Conservation (phyloP, 1,140 invertebrate species). For the Bombus turneri region DNA sequence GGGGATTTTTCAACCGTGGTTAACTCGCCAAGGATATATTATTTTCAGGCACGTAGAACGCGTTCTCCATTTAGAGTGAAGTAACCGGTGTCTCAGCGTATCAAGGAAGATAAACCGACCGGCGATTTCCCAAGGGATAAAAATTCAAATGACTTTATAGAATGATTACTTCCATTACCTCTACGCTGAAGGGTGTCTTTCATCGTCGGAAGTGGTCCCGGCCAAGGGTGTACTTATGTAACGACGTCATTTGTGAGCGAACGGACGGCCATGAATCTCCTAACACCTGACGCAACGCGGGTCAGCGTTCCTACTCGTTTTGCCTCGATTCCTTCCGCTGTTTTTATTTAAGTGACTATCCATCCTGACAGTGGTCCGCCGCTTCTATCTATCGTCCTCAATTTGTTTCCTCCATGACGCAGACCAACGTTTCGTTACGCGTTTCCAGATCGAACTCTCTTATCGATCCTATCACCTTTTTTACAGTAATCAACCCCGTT, state of each 20-base stretch:
- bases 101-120: background rate
- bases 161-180: conserved; percentile 56
- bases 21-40: background rate
- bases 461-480: background rate
- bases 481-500: too few relatives aligned
- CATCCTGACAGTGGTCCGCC: conserved; percentile 35
- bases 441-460: background rate
- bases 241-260: conserved; percentile 65
- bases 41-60: too few relatives aligned
- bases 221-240: conserved; percentile 63
- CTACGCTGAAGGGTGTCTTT: conserved; percentile 49
- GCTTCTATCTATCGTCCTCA: conserved; percentile 30
- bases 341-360: conserved; percentile 59
- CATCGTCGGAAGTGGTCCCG: conserved; percentile 29
- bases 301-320: conserved; percentile 54
- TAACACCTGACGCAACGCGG: conserved; percentile 53
- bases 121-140: conserved; percentile 16
- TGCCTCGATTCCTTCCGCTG: conserved; percentile 35
- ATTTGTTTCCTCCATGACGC: conserved; percentile 44
- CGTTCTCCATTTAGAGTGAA: background rate
- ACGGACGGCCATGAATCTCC: conserved; percentile 64
- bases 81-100: background rate
- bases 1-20: background rate
- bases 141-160: conserved; percentile 56
- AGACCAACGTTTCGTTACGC: background rate